Evolutionary conservation across 2,113 vertebrate genomes (phyloP).

Genomic region (Sciurus niger): DNA sequence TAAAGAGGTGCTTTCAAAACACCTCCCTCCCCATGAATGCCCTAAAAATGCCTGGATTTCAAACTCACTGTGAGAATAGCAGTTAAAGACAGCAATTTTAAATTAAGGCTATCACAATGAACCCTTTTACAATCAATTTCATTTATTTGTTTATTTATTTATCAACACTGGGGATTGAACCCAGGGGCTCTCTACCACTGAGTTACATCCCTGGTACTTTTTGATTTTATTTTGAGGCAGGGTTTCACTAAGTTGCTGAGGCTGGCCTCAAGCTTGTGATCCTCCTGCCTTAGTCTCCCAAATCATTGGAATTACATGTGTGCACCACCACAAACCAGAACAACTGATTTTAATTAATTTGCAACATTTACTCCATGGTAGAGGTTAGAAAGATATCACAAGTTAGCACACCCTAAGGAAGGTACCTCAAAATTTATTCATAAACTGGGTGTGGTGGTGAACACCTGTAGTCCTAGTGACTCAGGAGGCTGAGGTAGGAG

Average conservation of each 20-base stretch:
- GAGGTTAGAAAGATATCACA: conserved; percentile 1
- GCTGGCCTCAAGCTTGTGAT: too few relatives aligned
- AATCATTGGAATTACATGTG: too few relatives aligned
- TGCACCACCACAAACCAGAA: too few relatives aligned
- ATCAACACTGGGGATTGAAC: too few relatives aligned
- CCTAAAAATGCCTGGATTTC: neutral
- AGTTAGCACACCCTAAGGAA: neutral
- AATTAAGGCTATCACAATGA: conserved; percentile 20
- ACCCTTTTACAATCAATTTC: conserved; percentile 45
- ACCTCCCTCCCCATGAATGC: neutral
- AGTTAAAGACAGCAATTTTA: conserved; percentile 23
- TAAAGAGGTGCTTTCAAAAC: conserved; percentile 30
- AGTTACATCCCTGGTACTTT: too few relatives aligned
- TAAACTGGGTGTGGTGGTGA: too few relatives aligned
- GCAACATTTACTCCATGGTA: neutral
- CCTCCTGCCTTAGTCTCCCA: too few relatives aligned
- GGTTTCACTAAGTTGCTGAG: too few relatives aligned
- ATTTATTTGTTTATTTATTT: neutral
- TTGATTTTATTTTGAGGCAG: too few relatives aligned
- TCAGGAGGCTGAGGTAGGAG: too few relatives aligned
- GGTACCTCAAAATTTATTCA: neutral
- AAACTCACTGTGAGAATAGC: neutral
- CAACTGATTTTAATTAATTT: conserved; percentile 49
- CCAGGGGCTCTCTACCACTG: too few relatives aligned
- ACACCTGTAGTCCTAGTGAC: too few relatives aligned